Evolutionary conservation across 1,140 invertebrate genomes (phyloP), one percentile per base, ranked within the genome.

Genomic region (Calephelis virginiensis): DNA sequence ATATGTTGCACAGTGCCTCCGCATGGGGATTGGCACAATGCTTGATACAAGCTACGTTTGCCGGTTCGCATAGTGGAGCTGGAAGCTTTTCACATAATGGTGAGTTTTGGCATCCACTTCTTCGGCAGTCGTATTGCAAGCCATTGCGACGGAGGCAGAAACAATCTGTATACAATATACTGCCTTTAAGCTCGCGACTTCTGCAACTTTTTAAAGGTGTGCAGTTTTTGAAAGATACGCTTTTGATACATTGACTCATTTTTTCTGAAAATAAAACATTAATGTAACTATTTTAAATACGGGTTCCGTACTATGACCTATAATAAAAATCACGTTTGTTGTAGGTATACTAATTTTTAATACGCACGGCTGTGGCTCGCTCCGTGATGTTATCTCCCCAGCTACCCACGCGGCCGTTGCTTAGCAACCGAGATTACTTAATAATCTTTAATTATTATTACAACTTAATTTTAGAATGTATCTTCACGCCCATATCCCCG

Each of bases 121-220:
- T 91, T 13, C 93, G 92, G 68, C 95, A 96, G 61, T 95, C 93
- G 74, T 96, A 94, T 81, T 96, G 95, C 11, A 96, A 79, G 0
- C 95, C 95, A 78, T 96, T 96, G 37, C 94, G 92, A 68, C 93
- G 94, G 11, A 95, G 92, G 70, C 95, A 96, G 63, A 94, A 92
- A 67, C 95, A 96, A 56, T 93, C 93, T 37, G 93, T 93, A 60
- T 94, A 93, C 47, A 95, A 84, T 50, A 94, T 89, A 64, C 95
- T 92, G 10, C 91, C 92, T 8, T 94, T 92, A 43, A 96, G 82
- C 68, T 96, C 94, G 6, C 93, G 93, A 75, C 94, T 95, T 74
- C 93, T 94, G 49, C 72, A 78, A 10, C 60, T 45, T 64, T 68
- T 76, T 6, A 89, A 56, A 9, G 80, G 75, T 8, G 64, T 67